phyloP scores from a whole-genome alignment of 2,113 vertebrate species.

The Pangasianodon gigas region DNA sequence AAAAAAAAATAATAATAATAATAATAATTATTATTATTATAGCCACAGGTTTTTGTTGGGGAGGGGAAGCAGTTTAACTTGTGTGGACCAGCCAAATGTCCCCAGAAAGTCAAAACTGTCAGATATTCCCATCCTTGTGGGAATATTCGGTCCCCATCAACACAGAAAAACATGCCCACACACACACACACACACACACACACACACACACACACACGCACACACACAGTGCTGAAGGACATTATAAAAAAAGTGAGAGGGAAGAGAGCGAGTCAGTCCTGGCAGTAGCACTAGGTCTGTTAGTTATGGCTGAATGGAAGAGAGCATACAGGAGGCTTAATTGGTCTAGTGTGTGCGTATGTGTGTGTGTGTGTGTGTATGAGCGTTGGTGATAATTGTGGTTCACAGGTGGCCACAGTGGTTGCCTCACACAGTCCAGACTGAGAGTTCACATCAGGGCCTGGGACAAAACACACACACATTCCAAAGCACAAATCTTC shows the following conservation, averaged over 20 bases:
- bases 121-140: neutral
- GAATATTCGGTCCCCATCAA: neutral
- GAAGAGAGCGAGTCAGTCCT: slow-evolving; percentile 61
- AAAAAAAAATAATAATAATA: neutral
- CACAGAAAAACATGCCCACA: neutral
- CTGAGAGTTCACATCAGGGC: slow-evolving; percentile 66
- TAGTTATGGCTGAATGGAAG: slow-evolving; percentile 68
- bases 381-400: slow-evolving; percentile 64
- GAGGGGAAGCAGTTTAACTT: neutral
- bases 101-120: neutral
- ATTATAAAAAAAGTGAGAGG: slow-evolving; percentile 45
- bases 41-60: neutral
- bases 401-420: slow-evolving; percentile 68
- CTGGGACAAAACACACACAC: slow-evolving; percentile 65
- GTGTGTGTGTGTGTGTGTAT: slow-evolving; percentile 6
- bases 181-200: slow-evolving; percentile 13
- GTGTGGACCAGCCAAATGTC: neutral
- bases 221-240: slow-evolving; percentile 35
- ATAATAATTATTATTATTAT: neutral
- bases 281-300: slow-evolving; percentile 55
- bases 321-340: slow-evolving; percentile 66
- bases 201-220: slow-evolving; percentile 14
- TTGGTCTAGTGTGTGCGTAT: slow-evolving; percentile 64
- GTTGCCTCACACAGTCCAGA: slow-evolving; percentile 53
- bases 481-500: slow-evolving; percentile 59